Evolutionary conservation across 2,113 vertebrate species (phyloP), one percentile per base, ranked within the genome.

Genomic region (Regulus satrapa): DNA sequence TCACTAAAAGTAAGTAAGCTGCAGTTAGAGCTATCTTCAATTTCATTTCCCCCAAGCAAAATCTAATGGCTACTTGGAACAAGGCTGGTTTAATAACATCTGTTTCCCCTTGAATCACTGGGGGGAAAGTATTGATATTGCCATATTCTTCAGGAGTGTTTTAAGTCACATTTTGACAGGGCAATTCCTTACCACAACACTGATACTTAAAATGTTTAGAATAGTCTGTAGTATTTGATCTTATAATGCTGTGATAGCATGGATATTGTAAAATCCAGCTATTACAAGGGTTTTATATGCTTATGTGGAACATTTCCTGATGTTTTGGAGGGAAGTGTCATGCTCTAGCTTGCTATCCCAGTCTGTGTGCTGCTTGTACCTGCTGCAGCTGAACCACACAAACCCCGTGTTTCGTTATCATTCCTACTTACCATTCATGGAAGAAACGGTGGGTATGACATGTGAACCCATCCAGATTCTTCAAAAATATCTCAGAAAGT

Each of bases 41-140:
- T 62, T 41, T 83, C 8, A 10, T 92, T 92, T 89, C 29, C 77
- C 85, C 61, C 74, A 51, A 68, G 89, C 76, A 75, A 94, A 95
- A 82, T 76, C 51, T 82, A 79, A 86, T 54, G 79, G 80, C 74
- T 80, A 1, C 74, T 87, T 81, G 72, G 72, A 89, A 38, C 71
- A 67, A 61, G 75, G 34, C 88, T 90, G 73, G 40, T 92, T 95
- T 97, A 96, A 93, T 97, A 96, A 91, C 95, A 89, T 90, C 87
- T 89, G 83, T 80, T 96, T 92, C 72, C 75, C 66, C 62, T 87
- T 40, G 77, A 92, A 84, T 95, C 87, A 34, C 83, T 14, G 32
- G 71, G 89, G 92, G 41, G 17, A 48, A 88, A 48, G 92, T 91
- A 85, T 91, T 83, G 95, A 91, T 88, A 67, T 73, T 95, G 84